phyloP scores from a whole-genome alignment of 2,113 vertebrate species.

The Gopherus evgoodei region DNA sequence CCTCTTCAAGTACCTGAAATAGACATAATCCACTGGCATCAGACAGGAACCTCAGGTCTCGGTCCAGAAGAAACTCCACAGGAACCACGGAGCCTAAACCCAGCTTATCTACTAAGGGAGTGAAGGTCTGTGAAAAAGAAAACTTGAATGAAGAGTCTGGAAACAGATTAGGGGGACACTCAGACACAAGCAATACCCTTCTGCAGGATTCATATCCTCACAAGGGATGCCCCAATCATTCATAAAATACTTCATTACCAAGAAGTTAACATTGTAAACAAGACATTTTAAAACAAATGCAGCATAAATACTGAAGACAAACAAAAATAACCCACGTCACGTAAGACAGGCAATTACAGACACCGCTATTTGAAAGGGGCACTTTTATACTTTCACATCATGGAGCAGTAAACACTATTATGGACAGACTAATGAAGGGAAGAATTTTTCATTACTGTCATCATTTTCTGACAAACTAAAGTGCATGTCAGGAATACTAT shows the following conservation, averaged over 20 bases:
- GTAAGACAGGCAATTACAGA: background rate
- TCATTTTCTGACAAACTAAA: background rate
- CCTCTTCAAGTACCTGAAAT: slow-evolving; percentile 89
- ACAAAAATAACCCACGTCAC: background rate
- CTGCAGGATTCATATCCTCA: background rate
- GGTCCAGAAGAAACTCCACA: slow-evolving; percentile 93
- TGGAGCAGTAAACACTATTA: background rate
- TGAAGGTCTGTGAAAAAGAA: slow-evolving; percentile 81
- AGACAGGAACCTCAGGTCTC: slow-evolving; percentile 89
- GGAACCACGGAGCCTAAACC: slow-evolving; percentile 93
- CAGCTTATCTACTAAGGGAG: slow-evolving; percentile 92
- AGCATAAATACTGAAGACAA: background rate
- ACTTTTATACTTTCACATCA: background rate
- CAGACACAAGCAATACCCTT: background rate
- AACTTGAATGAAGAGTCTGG: background rate
- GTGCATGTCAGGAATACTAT: background rate
- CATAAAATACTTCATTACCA: background rate
- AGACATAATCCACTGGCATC: slow-evolving; percentile 89
- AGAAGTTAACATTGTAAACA: background rate
- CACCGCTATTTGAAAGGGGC: background rate
- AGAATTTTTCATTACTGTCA: background rate
- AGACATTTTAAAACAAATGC: background rate
- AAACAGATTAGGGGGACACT: background rate
- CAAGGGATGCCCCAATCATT: background rate
- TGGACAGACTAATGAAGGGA: background rate